Conservation (phyloP, 2,888 invertebrate genomes). For the Drosophila gaucha region DNA sequence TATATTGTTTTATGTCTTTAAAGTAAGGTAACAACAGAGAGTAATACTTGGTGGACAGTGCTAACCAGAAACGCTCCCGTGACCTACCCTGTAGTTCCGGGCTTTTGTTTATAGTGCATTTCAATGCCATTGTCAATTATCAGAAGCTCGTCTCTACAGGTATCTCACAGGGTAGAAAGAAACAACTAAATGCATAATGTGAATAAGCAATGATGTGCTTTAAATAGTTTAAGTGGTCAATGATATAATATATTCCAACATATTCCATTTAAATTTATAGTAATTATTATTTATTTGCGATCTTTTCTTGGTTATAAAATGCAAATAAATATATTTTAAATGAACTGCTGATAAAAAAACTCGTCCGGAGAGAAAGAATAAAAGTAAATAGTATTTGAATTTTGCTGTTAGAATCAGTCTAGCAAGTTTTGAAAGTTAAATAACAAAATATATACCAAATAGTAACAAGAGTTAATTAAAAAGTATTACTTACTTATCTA, state of each 20-base stretch:
- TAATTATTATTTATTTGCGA: not conserved
- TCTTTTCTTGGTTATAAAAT: too few species aligned
- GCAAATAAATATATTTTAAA: too few species aligned
- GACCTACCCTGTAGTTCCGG: conserved; percentile 99
- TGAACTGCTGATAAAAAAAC: not conserved
- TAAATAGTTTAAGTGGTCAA: not conserved
- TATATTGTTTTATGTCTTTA: conserved; percentile 39
- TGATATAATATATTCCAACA: not conserved
- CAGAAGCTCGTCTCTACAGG: conserved; percentile 99
- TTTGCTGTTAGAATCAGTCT: not conserved
- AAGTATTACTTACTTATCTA: too few species aligned
- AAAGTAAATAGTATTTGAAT: not conserved
- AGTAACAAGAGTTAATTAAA: too few species aligned
- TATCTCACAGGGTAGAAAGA: conserved; percentile 95
- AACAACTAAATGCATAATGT: conserved; percentile 65
- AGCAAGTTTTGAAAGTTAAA: not conserved
- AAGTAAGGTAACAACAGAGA: conserved; percentile 2
- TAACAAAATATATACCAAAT: not conserved
- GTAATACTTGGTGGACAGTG: conserved; percentile 15
- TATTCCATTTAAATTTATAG: not conserved
- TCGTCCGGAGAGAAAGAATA: too few species aligned
- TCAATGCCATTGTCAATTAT: conserved; percentile 85
- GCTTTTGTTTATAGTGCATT: conserved; percentile 94
- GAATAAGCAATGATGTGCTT: not conserved
- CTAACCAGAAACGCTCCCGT: conserved; percentile 89